These are phyloP conservation scores for Coranthus polyacanthus DNA, from an alignment of 2,797 vertebrate species.

Conservation along the genomic window DNA sequence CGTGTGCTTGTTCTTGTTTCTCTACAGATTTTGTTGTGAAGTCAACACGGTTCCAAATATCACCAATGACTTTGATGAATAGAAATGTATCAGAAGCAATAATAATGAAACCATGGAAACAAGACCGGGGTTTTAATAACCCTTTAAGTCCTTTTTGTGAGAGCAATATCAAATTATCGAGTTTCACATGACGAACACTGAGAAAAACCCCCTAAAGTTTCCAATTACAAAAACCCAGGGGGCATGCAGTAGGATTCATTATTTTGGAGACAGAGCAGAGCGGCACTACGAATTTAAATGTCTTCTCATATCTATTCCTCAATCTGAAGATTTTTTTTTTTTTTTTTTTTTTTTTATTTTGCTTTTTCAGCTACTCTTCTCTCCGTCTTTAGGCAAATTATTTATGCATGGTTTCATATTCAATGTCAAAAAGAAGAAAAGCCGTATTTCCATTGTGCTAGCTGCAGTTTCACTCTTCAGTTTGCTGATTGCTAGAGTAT, in stretches of 20 bases:
- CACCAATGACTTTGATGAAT: not conserved
- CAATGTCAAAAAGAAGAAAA: slow-evolving; percentile 27
- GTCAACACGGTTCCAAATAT: not conserved
- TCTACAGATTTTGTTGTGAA: not conserved
- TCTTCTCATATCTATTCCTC: slow-evolving; percentile 44
- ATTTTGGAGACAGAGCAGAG: slow-evolving; percentile 48
- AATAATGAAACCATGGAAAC: slow-evolving; percentile 14
- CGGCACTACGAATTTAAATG: slow-evolving; percentile 48
- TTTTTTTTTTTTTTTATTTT: not conserved
- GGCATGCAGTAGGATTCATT: slow-evolving; percentile 52
- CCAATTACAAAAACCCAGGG: slow-evolving; percentile 57
- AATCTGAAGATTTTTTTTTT: slow-evolving; percentile 40
- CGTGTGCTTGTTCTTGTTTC: too few relatives aligned
- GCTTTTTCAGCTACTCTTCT: slow-evolving; percentile 1
- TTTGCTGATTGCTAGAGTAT: slow-evolving; percentile 8
- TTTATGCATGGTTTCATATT: slow-evolving; percentile 45
- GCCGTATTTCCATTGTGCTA: slow-evolving; percentile 16
- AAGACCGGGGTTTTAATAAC: slow-evolving; percentile 20
- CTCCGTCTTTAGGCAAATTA: slow-evolving; percentile 53
- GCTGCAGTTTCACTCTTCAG: slow-evolving; percentile 9
- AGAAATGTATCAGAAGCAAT: not conserved
- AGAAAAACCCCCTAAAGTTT: slow-evolving; percentile 55
- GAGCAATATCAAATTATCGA: slow-evolving; percentile 36
- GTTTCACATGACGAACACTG: slow-evolving; percentile 34
- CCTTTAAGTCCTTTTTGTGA: slow-evolving; percentile 27